Conservation (phyloP, 2,113 vertebrate genomes). For the Hippocampus comes region DNA sequence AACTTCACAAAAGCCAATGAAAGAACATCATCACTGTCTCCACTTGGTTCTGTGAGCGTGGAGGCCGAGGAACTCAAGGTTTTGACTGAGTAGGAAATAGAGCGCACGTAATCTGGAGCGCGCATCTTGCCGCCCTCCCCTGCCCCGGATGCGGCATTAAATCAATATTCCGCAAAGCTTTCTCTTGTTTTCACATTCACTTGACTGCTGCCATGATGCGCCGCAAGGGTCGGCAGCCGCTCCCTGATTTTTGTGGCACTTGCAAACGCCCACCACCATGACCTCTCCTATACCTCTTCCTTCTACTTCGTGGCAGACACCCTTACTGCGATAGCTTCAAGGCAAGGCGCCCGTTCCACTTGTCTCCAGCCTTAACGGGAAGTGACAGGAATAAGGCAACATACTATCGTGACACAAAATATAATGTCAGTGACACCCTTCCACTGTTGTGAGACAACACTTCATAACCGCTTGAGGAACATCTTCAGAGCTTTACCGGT, state of each 20-base stretch:
- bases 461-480: slow-evolving; percentile 60
- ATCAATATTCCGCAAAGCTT: slow-evolving; percentile 91
- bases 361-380: slow-evolving; percentile 57
- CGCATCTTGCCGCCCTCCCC: slow-evolving; percentile 79
- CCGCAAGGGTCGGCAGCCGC: slow-evolving; percentile 74
- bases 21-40: slow-evolving; percentile 44
- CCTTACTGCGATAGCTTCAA: slow-evolving; percentile 64
- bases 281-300: slow-evolving; percentile 40
- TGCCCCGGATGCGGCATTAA: slow-evolving; percentile 86
- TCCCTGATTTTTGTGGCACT: slow-evolving; percentile 74
- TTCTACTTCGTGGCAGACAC: slow-evolving; percentile 55
- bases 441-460: slow-evolving; percentile 55
- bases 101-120: slow-evolving; percentile 85
- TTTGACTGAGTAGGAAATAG: slow-evolving; percentile 81
- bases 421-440: slow-evolving; percentile 53
- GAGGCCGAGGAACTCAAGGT: slow-evolving; percentile 80
- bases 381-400: slow-evolving; percentile 48
- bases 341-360: slow-evolving; percentile 55
- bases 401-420: slow-evolving; percentile 56
- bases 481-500: neutral
- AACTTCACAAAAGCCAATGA: slow-evolving; percentile 38
- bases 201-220: slow-evolving; percentile 83
- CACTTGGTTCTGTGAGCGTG: slow-evolving; percentile 64
- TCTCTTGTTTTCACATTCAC: slow-evolving; percentile 87
- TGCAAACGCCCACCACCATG: slow-evolving; percentile 51